Percentiles rank a stretch among this genome's conserved stretches.
Conservation (phyloP, 1,140 invertebrate species). For the Paralvinella palmiformis region DNA sequence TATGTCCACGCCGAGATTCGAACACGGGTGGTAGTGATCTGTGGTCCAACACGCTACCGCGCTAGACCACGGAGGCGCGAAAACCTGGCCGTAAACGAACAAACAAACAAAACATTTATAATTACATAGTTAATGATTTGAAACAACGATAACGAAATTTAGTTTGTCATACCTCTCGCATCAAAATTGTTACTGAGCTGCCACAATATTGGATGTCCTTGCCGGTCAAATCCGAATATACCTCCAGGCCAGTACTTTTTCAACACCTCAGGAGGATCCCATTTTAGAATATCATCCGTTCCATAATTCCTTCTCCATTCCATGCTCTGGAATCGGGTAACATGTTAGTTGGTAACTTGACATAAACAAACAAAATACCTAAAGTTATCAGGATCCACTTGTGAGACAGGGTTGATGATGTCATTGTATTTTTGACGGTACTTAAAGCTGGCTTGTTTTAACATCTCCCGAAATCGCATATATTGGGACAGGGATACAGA, state of each 20-base stretch:
- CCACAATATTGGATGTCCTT: constrained; percentile 61
- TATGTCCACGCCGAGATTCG: too few relatives aligned
- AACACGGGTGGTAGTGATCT: too few relatives aligned
- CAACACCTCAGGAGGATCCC: constrained; percentile 62
- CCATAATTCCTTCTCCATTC: constrained; percentile 71
- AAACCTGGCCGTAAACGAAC: too few relatives aligned
- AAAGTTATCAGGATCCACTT: background rate
- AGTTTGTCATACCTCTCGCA: constrained; percentile 24
- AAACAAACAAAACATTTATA: too few relatives aligned
- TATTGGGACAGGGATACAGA: background rate
- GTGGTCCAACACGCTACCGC: too few relatives aligned
- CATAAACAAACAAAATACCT: background rate
- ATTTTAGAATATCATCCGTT: constrained; percentile 62
- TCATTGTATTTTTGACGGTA: background rate
- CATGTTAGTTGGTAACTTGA: background rate
- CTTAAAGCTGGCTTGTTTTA: background rate
- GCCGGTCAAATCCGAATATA: constrained; percentile 68
- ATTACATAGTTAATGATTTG: background rate
- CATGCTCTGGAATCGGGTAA: constrained; percentile 56
- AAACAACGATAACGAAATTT: background rate
- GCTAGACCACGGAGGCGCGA: too few relatives aligned
- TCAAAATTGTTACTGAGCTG: constrained; percentile 31
- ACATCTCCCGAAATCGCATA: background rate
- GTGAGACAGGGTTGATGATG: background rate
- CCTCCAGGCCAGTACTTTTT: constrained; percentile 68